A percentile compares a stretch with the other conserved stretches of the same genome.
phyloP scores from a whole-genome alignment of 2,797 vertebrate genomes.

The Acipenser oxyrinchus region DNA sequence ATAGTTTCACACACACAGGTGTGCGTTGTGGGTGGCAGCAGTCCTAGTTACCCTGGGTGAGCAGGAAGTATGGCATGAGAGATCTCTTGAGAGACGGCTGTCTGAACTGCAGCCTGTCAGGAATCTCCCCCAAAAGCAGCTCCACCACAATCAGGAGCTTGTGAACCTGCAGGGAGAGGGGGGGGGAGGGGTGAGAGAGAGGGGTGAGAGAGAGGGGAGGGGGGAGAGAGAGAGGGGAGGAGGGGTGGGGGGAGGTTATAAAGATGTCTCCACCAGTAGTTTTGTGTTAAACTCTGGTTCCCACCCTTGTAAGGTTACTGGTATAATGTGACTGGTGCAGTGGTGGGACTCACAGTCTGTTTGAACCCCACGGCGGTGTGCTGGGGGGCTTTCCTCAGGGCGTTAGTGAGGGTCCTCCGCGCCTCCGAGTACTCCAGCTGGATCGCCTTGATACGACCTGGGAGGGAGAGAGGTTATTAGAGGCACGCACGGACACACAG shows the following conservation, averaged over 20 bases:
- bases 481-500: too few relatives aligned
- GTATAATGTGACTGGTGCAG: background rate
- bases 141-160: constrained; percentile 95
- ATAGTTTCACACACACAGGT: too few relatives aligned
- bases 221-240: background rate
- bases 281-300: too few relatives aligned
- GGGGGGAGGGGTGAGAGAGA: background rate
- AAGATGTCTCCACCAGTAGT: background rate
- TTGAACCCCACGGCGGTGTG: constrained; percentile 95
- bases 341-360: constrained; percentile 69
- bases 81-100: constrained; percentile 93
- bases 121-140: constrained; percentile 87
- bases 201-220: background rate
- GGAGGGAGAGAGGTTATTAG: constrained; percentile 4
- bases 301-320: too few relatives aligned
- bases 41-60: constrained; percentile 78
- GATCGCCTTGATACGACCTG: constrained; percentile 94
- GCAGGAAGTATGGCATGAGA: constrained; percentile 92
- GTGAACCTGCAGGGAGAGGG: constrained; percentile 64
- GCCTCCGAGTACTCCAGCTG: constrained; percentile 93
- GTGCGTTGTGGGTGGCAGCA: too few relatives aligned
- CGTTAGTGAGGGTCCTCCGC: constrained; percentile 86
- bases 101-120: constrained; percentile 89
- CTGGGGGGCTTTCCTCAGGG: constrained; percentile 88
- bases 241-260: rapidly evolving